Percentiles rank a stretch among this genome's conserved stretches.
Conservation (phyloP, 1,140 invertebrate genomes). For the Elymnias hypermnestra region DNA sequence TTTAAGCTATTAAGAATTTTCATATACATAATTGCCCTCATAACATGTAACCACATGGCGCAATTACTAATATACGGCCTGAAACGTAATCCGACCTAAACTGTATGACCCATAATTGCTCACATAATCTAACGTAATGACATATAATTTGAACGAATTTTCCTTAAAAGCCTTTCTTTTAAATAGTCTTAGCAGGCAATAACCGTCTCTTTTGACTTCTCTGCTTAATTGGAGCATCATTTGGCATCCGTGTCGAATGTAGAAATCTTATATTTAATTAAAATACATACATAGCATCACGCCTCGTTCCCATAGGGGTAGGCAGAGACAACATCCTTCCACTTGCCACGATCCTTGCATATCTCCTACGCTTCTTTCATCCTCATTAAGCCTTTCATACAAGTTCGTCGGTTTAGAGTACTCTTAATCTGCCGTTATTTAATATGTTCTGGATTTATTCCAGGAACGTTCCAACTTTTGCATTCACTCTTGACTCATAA, state of each 20-base stretch:
- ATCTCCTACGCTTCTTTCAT: too few species aligned
- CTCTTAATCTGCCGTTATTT: too few species aligned
- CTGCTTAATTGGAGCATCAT: slow-evolving; percentile 3
- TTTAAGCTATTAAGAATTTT: neutral
- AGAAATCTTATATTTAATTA: neutral
- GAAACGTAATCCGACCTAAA: slow-evolving; percentile 2
- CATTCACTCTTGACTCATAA: too few species aligned
- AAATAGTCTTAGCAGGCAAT: slow-evolving; percentile 6
- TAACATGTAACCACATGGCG: slow-evolving; percentile 6
- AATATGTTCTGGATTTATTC: too few species aligned
- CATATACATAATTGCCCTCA: neutral
- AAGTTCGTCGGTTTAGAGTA: too few species aligned
- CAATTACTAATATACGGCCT: neutral
- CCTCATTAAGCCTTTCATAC: too few species aligned
- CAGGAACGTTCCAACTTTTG: too few species aligned
- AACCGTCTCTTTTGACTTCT: slow-evolving; percentile 14
- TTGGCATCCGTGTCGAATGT: slow-evolving; percentile 1
- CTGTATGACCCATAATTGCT: slow-evolving; percentile 9
- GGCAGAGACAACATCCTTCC: neutral
- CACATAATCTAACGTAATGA: slow-evolving; percentile 9
- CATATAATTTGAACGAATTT: slow-evolving; percentile 10
- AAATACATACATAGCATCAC: too few species aligned
- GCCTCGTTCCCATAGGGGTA: too few species aligned
- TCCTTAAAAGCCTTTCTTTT: slow-evolving; percentile 13
- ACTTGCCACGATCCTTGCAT: too few species aligned